A percentile compares a stretch with the other conserved stretches of the same genome.
phyloP scores from a whole-genome alignment of 2,113 vertebrate genomes.

The Semnornis frantzii region DNA sequence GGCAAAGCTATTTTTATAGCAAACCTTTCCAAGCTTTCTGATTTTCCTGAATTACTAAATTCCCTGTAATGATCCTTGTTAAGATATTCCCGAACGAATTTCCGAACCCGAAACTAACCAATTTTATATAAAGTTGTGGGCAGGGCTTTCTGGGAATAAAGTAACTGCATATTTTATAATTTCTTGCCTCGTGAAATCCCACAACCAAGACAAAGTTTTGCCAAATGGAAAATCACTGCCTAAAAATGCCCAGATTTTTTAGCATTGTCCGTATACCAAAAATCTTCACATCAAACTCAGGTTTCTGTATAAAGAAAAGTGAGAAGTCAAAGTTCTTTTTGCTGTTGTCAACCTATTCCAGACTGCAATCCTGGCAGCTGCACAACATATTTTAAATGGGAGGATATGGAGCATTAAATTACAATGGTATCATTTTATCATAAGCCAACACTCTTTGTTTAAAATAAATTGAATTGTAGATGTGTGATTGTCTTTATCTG shows the following conservation, averaged over 20 bases:
- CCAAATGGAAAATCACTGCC: not conserved
- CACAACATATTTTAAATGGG: not conserved
- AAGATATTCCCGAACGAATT: too few species aligned
- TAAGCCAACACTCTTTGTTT: not conserved
- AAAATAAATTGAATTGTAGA: not conserved
- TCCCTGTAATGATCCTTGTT: too few species aligned
- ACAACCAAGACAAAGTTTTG: too few species aligned
- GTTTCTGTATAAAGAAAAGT: not conserved
- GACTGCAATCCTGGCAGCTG: not conserved
- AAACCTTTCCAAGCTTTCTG: too few species aligned
- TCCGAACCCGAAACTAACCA: too few species aligned
- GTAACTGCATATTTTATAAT: too few species aligned
- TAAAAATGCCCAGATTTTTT: not conserved
- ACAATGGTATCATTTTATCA: not conserved
- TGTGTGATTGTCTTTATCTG: not conserved
- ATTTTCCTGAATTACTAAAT: too few species aligned
- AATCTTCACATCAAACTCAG: not conserved
- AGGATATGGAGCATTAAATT: not conserved
- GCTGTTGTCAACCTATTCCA: not conserved
- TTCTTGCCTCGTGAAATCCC: too few species aligned
- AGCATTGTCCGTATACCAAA: not conserved
- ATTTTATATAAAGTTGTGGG: too few species aligned
- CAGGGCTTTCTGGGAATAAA: too few species aligned
- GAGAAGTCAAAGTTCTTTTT: not conserved
- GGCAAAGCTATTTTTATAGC: too few species aligned